Conservation (phyloP, 2,797 vertebrate genomes). For the Austrolebias charrua region DNA sequence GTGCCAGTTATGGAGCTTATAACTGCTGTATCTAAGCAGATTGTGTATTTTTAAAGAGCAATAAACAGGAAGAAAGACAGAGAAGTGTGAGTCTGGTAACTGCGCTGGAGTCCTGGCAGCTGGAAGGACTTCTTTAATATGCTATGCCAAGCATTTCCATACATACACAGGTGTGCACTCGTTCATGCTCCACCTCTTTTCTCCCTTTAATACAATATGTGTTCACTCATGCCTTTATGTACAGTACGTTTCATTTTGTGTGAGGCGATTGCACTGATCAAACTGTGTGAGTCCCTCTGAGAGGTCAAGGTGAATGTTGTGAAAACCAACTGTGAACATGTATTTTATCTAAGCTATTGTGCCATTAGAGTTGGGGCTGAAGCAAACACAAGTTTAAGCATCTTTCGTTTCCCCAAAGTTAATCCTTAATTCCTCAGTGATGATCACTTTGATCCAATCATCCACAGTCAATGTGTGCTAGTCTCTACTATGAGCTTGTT, state of each 20-base stretch:
- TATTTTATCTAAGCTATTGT: too few relatives aligned
- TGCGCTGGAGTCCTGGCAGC: conserved; percentile 58
- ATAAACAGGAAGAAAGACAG: conserved; percentile 58
- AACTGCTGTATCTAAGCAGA: conserved; percentile 68
- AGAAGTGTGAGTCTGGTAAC: conserved; percentile 65
- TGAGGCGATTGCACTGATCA: conserved; percentile 27
- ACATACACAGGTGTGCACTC: conserved; percentile 46
- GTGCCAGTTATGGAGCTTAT: conserved; percentile 70
- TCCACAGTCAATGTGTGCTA: too few relatives aligned
- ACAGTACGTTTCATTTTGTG: conserved; percentile 37
- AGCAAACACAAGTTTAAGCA: too few relatives aligned
- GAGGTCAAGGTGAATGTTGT: too few relatives aligned
- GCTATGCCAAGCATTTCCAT: conserved; percentile 66
- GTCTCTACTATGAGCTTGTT: too few relatives aligned
- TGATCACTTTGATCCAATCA: too few relatives aligned
- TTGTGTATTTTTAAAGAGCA: conserved; percentile 71
- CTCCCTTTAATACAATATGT: conserved; percentile 46
- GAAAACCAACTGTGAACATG: too few relatives aligned
- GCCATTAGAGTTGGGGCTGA: too few relatives aligned
- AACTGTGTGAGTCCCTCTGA: background rate
- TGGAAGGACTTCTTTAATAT: conserved; percentile 61
- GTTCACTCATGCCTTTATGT: conserved; percentile 45
- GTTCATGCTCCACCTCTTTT: conserved; percentile 37
- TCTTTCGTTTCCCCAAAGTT: too few relatives aligned
- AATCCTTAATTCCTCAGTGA: too few relatives aligned